A percentile compares a stretch with the other conserved stretches of the same genome.
phyloP scores from a whole-genome alignment of 2,888 invertebrate genomes.

The Acronicta leporina region DNA sequence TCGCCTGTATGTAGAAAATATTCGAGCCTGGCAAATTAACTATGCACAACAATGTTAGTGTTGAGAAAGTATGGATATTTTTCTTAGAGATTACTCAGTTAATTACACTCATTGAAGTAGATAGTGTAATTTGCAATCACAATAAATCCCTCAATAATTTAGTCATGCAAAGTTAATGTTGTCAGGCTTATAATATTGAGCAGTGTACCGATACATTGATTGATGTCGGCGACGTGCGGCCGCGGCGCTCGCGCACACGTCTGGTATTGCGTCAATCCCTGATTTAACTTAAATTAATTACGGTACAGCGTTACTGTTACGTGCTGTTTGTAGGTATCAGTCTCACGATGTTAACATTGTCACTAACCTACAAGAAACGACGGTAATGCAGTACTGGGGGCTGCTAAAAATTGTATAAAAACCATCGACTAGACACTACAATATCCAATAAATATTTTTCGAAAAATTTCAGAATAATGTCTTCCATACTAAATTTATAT shows the following conservation, averaged over 20 bases:
- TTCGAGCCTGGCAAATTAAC: slow-evolving; percentile 50
- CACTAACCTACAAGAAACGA: slow-evolving; percentile 65
- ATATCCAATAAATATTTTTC: slow-evolving; percentile 80
- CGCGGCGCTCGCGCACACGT: slow-evolving; percentile 47
- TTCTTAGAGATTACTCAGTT: slow-evolving; percentile 14
- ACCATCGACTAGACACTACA: slow-evolving; percentile 83
- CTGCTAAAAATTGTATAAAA: slow-evolving; percentile 68
- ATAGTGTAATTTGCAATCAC: slow-evolving; percentile 3
- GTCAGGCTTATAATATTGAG: slow-evolving; percentile 34
- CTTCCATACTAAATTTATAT: slow-evolving; percentile 62
- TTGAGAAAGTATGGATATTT: slow-evolving; percentile 6
- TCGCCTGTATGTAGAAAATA: slow-evolving; percentile 25
- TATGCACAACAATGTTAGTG: slow-evolving; percentile 47
- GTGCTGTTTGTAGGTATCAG: slow-evolving; percentile 71
- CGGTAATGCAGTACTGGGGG: slow-evolving; percentile 54
- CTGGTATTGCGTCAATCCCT: slow-evolving; percentile 83
- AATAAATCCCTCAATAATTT: slow-evolving; percentile 1
- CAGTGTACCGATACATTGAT: slow-evolving; percentile 30
- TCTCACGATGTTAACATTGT: slow-evolving; percentile 66
- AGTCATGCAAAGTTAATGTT: slow-evolving; percentile 48
- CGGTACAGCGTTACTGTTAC: slow-evolving; percentile 64
- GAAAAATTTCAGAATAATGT: slow-evolving; percentile 67
- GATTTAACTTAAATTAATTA: slow-evolving; percentile 74
- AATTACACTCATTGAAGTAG: slow-evolving; percentile 8
- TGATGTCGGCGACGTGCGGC: slow-evolving; percentile 8